phyloP scores from a whole-genome alignment of 2,113 vertebrate genomes.

The Anseranas semipalmata region DNA sequence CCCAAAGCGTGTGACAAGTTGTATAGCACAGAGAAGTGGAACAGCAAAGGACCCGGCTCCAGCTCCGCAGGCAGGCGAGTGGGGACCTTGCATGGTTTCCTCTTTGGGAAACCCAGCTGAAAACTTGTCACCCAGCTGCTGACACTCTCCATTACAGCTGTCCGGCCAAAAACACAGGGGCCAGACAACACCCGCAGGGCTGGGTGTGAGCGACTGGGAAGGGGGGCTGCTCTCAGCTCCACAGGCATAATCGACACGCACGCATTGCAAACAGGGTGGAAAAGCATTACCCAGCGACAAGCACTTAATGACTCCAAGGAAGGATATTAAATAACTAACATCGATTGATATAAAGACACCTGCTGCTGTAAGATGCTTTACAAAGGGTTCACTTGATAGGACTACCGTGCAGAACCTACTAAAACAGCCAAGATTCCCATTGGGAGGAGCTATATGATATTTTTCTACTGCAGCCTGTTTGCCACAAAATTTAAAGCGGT shows the following conservation, averaged over 20 bases:
- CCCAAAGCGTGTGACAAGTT: not conserved
- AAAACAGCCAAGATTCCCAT: not conserved
- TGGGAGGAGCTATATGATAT: not conserved
- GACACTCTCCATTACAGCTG: not conserved
- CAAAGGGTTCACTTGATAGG: not conserved
- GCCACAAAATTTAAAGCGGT: not conserved
- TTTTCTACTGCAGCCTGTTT: not conserved
- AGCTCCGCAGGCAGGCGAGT: no score
- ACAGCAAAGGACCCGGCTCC: no score
- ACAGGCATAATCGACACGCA: accelerated
- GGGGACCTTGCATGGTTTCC: not conserved
- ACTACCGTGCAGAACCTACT: not conserved
- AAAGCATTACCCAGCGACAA: not conserved
- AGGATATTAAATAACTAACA: not conserved
- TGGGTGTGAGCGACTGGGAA: not conserved
- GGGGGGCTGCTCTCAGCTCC: not conserved
- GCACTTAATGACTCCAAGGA: not conserved
- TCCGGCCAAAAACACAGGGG: not conserved
- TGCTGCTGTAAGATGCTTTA: not conserved
- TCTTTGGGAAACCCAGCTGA: no score
- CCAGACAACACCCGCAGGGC: not conserved
- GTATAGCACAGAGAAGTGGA: not conserved
- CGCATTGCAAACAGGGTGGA: not conserved
- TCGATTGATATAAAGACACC: not conserved
- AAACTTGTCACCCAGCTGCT: accelerated